Evolutionary conservation across 1,140 invertebrate species (phyloP), one percentile per base, ranked within the genome.

Genomic region (Brachionus koreanus): DNA sequence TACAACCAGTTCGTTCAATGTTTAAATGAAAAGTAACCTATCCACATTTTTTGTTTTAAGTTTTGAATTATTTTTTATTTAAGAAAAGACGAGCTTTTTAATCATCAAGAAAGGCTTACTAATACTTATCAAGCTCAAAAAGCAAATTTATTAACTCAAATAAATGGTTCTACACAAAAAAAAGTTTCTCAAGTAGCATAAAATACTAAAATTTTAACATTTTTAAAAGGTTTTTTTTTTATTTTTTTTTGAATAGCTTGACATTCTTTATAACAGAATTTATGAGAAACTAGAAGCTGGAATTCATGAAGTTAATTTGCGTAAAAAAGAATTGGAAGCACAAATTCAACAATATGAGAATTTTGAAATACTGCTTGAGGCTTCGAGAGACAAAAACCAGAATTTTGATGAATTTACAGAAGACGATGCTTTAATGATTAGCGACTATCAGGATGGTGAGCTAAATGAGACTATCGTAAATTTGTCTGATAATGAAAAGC

Each of bases 401-500:
- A 29, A 16, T 69, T 35, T 35, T 69, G 65, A 74, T 43, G 69
- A 74, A 46, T 74, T 74, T 25, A 74, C 3, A 13, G 69, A 74
- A 33, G 42, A 74, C n/a, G 69, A 74, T 35, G 42, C 42, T 7
- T 19, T 74, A 35, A 74, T 74, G 69, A 74, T 74, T 10, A 74
- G 46, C 12, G 69, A 74, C 9, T 74, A 74, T 74, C 13, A 35
- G 2, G 13, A 46, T 23, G 13, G 16, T 19, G 42, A 74, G 9
- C 10, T 46, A n/a, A 74, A 49, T 49, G 69, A 74, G 10, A 74
- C 16, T 19, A n/a, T 5, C 7, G 13, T 46, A 12, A 74, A 29
- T 43, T 25, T 43, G 9, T 46, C 39, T 13, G 16, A 43, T 10
- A 74, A 46, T 25, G 69, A 74, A 25, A 74, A 46, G 3, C 43